These are phyloP conservation scores for Lycodopsis pacificus DNA, from an alignment of 2,797 vertebrate species.

Conservation along the genomic window DNA sequence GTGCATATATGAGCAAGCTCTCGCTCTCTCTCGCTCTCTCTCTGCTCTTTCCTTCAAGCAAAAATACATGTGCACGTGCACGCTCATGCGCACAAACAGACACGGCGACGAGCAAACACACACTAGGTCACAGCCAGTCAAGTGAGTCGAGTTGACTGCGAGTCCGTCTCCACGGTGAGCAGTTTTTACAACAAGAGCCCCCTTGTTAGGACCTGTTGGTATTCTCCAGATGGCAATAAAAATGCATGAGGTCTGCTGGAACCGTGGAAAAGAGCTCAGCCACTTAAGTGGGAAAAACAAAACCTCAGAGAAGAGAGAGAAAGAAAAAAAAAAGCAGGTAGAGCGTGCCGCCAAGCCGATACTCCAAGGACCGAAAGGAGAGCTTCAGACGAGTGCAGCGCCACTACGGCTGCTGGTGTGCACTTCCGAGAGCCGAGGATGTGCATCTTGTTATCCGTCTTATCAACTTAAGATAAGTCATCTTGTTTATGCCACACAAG, in stretches of 20 bases:
- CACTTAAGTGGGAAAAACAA: conserved; percentile 81
- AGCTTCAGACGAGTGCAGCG: conserved; percentile 73
- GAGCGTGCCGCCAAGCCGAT: conserved; percentile 67
- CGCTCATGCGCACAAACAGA: background rate
- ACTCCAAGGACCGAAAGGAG: conserved; percentile 73
- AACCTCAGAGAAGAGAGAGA: conserved; percentile 64
- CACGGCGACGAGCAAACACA: conserved; percentile 32
- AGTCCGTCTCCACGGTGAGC: conserved; percentile 68
- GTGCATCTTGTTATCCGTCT: conserved; percentile 77
- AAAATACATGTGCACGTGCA: background rate
- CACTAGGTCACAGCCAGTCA: conserved; percentile 63
- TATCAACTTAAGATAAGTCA: conserved; percentile 71
- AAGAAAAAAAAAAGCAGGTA: conserved; percentile 65
- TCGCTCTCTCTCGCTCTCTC: background rate
- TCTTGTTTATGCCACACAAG: conserved; percentile 66
- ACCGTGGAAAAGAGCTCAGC: conserved; percentile 72
- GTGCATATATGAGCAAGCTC: conserved; percentile 15
- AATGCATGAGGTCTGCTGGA: conserved; percentile 82
- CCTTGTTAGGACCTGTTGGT: conserved; percentile 83
- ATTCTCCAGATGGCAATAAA: conserved; percentile 85
- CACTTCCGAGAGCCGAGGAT: conserved; percentile 71
- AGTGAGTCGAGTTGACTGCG: conserved; percentile 76
- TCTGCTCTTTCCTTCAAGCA: background rate
- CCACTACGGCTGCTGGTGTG: conserved; percentile 58
- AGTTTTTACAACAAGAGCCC: conserved; percentile 68